Evolutionary conservation across 2,888 invertebrate species (phyloP).

Genomic region (Sinohyriopsis cumingii): DNA sequence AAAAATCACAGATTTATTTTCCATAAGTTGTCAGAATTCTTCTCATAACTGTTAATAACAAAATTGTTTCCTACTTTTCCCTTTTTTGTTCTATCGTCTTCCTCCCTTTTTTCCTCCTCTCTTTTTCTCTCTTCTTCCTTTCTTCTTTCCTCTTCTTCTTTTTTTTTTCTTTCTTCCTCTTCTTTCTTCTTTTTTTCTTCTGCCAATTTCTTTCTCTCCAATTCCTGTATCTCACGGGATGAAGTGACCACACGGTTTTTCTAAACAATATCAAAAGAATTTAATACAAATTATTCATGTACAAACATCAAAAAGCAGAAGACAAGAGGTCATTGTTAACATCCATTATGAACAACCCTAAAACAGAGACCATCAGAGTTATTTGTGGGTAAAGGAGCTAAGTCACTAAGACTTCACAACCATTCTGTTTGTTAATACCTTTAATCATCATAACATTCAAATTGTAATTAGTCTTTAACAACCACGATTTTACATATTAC

Average conservation of each 20-base stretch:
- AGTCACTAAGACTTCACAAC: too few relatives aligned
- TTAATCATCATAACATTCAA: too few relatives aligned
- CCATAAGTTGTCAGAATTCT: too few relatives aligned
- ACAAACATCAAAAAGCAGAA: slow-evolving; percentile 2
- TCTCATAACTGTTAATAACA: too few relatives aligned
- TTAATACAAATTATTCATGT: background rate
- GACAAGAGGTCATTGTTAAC: too few relatives aligned
- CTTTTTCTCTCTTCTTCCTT: slow-evolving; percentile 25
- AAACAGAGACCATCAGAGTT: too few relatives aligned
- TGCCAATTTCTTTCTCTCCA: slow-evolving; percentile 45
- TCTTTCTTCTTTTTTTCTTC: slow-evolving; percentile 40
- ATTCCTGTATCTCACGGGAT: slow-evolving; percentile 46
- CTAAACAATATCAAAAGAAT: slow-evolving; percentile 24
- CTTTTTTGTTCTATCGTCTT: slow-evolving; percentile 22
- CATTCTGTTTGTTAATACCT: too few relatives aligned
- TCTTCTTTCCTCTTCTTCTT: slow-evolving; percentile 28
- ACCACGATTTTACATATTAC: too few relatives aligned
- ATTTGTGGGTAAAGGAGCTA: too few relatives aligned
- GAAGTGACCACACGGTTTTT: slow-evolving; percentile 58
- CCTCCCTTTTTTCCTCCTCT: slow-evolving; percentile 26
- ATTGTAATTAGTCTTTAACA: too few relatives aligned
- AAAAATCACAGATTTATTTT: too few relatives aligned
- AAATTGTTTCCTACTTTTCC: slow-evolving; percentile 7
- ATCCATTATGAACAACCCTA: too few relatives aligned
- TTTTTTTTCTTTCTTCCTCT: slow-evolving; percentile 33